These are phyloP conservation scores for Phocoena phocoena DNA, from an alignment of 2,113 vertebrate species.

Conservation along the genomic window DNA sequence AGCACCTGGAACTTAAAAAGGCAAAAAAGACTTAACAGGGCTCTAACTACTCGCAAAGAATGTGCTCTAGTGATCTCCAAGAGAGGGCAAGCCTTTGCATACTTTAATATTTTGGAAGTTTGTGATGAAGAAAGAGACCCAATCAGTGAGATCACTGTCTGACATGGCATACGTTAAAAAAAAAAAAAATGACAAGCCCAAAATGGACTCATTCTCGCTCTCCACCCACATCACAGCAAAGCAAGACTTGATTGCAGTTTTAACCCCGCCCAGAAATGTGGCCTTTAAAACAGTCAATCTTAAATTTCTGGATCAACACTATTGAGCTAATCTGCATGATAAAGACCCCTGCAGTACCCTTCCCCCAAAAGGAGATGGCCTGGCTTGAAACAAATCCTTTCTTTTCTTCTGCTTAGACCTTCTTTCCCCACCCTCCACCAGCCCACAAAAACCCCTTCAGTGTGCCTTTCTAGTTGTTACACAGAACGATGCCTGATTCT, in stretches of 20 bases:
- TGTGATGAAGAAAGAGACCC: background rate
- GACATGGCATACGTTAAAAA: background rate
- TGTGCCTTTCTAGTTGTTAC: background rate
- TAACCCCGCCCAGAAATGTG: background rate
- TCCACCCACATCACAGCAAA: background rate
- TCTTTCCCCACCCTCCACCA: background rate
- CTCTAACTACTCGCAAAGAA: background rate
- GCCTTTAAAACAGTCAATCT: background rate
- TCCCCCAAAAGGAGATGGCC: background rate
- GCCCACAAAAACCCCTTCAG: background rate
- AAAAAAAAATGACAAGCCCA: background rate
- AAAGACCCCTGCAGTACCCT: background rate
- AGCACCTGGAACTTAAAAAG: background rate
- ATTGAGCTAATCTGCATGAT: background rate
- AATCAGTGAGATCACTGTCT: background rate
- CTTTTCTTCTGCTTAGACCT: background rate
- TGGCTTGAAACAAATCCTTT: background rate
- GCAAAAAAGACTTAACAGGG: background rate
- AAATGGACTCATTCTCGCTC: background rate
- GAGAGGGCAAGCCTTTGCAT: background rate
- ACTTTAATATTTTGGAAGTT: background rate
- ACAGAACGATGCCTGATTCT: background rate
- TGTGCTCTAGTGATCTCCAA: background rate
- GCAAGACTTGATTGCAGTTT: background rate
- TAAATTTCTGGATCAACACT: background rate